Evolutionary conservation across 2,888 invertebrate genomes (phyloP).

Genomic region (Drosophila prolongata): DNA sequence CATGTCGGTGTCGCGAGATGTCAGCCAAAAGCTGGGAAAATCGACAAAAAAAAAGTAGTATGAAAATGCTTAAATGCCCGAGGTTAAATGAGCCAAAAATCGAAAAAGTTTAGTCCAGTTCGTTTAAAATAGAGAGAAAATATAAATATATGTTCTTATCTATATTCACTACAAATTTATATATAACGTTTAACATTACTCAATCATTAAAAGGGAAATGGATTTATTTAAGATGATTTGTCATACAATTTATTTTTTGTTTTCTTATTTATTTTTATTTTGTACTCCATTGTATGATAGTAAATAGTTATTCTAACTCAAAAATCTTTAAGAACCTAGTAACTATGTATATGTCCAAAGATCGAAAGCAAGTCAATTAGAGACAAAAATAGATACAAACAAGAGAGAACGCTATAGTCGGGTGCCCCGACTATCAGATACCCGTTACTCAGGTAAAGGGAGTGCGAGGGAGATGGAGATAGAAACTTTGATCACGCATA

Average conservation of each 20-base stretch:
- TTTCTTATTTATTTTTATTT: background rate
- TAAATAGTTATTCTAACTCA: too few species aligned
- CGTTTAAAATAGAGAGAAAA: too few species aligned
- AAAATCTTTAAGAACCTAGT: too few species aligned
- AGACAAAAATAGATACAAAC: constrained; percentile 1
- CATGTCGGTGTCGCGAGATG: constrained; percentile 55
- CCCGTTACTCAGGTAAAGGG: too few species aligned
- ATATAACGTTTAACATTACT: background rate
- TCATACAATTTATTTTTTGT: too few species aligned
- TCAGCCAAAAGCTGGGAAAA: constrained; percentile 34
- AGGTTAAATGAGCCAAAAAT: constrained; percentile 43
- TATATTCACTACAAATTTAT: too few species aligned
- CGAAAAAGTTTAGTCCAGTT: background rate
- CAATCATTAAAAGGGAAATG: background rate
- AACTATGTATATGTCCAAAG: background rate
- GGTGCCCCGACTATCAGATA: too few species aligned
- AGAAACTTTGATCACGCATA: too few species aligned
- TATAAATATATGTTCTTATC: too few species aligned
- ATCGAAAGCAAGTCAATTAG: constrained; percentile 59
- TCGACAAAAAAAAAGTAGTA: constrained; percentile 21
- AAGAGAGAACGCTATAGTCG: too few species aligned
- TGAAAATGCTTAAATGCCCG: constrained; percentile 9
- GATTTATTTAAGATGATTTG: background rate
- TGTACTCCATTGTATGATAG: background rate
- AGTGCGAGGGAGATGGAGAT: too few species aligned